phyloP scores from a whole-genome alignment of 2,888 invertebrate genomes.

The Clostera curtula region DNA sequence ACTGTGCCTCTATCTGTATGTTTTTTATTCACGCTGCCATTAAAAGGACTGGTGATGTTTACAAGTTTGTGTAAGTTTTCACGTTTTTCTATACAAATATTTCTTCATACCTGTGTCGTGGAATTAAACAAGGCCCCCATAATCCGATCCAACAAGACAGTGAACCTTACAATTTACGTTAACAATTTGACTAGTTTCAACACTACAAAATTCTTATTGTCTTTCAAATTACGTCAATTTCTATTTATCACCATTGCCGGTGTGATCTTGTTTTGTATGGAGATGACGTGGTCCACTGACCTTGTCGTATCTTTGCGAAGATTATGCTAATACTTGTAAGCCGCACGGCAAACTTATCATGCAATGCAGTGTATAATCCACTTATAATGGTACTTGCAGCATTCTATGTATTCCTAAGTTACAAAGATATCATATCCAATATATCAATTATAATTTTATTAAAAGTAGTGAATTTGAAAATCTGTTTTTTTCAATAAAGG shows the following conservation, averaged over 20 bases:
- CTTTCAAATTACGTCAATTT: not conserved
- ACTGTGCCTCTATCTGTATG: conserved; percentile 2
- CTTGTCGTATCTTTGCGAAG: conserved; percentile 35
- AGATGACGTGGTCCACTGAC: conserved; percentile 20
- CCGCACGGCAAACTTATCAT: conserved; percentile 10
- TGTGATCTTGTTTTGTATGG: conserved; percentile 15
- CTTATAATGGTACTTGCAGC: too few relatives aligned
- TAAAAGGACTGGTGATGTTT: conserved; percentile 58
- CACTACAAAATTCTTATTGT: not conserved
- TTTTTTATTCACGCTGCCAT: conserved; percentile 37
- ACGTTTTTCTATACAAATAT: conserved; percentile 1
- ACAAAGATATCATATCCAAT: too few relatives aligned
- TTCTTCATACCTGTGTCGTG: not conserved
- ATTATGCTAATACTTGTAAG: conserved; percentile 39
- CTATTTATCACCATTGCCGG: not conserved
- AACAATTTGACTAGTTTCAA: not conserved
- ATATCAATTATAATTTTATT: too few relatives aligned
- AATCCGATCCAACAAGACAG: too few relatives aligned
- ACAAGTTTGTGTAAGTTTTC: conserved; percentile 58
- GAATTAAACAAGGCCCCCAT: too few relatives aligned
- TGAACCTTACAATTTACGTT: too few relatives aligned
- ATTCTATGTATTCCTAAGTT: too few relatives aligned
- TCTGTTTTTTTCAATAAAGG: too few relatives aligned
- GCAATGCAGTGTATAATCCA: too few relatives aligned
- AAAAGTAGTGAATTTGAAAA: too few relatives aligned